Evolutionary conservation across 2,888 invertebrate species (phyloP), one percentile per base, ranked within the genome.

Genomic region (Apantesis nais): DNA sequence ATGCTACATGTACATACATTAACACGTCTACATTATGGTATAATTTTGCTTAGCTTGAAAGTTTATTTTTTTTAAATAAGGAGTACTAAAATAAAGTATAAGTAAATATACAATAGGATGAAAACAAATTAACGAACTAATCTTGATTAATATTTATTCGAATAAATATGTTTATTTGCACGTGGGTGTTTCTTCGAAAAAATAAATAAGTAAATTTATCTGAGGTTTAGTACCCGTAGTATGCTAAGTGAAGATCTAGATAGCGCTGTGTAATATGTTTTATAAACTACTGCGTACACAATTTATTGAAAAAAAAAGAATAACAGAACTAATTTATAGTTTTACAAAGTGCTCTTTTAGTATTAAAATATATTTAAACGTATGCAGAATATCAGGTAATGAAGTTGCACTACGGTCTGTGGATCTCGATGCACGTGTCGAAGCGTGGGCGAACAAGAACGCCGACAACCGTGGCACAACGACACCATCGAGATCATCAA

Each of bases 361-460:
- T 9, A 34, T 31, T 60, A 41, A 58, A 66, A 34, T 44, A 64
- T 70, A 29, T 70, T 34, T 19, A 37, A 29, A 41, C 37, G 62
- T 39, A 61, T 48, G 62, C 37, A 58, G 29, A 41, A 66, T 71
- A 39, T 63, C 66, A 68, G 70, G 71, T 71, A 74, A 75, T 76
- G 77, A 75, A 82, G 78, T 78, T 69, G 73, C 78, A 66, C 37
- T 74, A 64, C 44, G 58, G 74, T 79, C 78, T 77, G 81, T 85
- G 85, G 84, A 86, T 85, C 62, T 62, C 84, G 78, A 77, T 88
- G 88, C 89, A 88, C 88, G 90, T 89, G 88, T 85, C 78, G 48
- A 55, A 52, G 89, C 90, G 93, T 93, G 90, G 93, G 93, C 86
- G 93, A 88, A 92, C 93, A 76, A 87, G 92, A 88, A 86, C 81